Base-by-base conservation (phyloP, 2,888 invertebrate species). In the Heliothis peltigera region DNA sequence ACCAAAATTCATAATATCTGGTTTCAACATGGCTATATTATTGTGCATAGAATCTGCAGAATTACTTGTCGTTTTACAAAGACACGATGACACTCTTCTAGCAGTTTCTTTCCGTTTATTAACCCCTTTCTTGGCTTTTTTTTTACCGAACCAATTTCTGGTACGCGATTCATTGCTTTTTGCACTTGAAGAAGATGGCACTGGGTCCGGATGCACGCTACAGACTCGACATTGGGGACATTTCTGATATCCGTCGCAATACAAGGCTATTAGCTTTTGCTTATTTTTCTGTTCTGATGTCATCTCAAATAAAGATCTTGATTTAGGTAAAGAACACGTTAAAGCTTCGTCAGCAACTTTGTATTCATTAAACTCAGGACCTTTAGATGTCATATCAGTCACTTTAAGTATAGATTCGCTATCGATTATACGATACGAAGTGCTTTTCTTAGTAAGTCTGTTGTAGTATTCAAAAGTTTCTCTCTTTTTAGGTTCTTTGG, bases 381-480 rank as follows among this genome's bases (percentile, higher is more conserved):
- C 83, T 19, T 80, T 83, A 25, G 90, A 89, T 7, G 92, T 91
- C 92, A 94, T 92, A 59, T 94, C 92, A 28, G 94, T 94, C 6
- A 93, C 90, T 84, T 83, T 89, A 0, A 94, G 75, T 58, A 94
- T 75, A 1, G 90, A 87, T 83, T 94, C 94, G 64, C 94, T 94
- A 0, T 92, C 92, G 47, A 94, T 92, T 15, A 92, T 79, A 18
- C 87, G 85, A 70, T 91, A 93, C 19, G 94, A 94, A 18, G 88
- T 87, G 69, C 90, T 91, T 76, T 85, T 91, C 64, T 86, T 88
- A 52, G 82, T 84, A 0, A 90, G 73, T 63, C 79, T 83, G 44
- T 77, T 81, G 42, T 83, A 84, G 46, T 82, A 77, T 8, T 88
- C 87, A 22, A 74, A 61, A 0, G 56, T 52, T 28, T 85, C 80